Evolutionary conservation across 2,113 vertebrate genomes (phyloP).

Genomic region (Vireo altiloquus): DNA sequence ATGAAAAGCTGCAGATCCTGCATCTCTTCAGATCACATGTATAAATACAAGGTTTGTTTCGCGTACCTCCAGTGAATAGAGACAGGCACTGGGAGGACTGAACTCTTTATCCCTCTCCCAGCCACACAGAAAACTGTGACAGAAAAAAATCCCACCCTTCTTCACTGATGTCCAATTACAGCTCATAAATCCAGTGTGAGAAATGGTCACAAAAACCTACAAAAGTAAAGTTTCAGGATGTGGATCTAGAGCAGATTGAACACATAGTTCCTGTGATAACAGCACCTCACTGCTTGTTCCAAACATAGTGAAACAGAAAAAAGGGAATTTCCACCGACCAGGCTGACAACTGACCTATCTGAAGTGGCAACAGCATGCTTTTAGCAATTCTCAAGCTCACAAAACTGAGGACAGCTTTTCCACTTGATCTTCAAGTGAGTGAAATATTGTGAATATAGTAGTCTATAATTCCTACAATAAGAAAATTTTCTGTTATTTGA

Average conservation of each 20-base stretch:
- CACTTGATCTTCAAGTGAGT: background rate
- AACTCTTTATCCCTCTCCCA: background rate
- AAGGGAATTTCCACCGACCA: background rate
- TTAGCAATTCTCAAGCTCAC: background rate
- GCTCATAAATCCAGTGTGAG: background rate
- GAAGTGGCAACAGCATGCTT: background rate
- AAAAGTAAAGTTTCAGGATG: background rate
- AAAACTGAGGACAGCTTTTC: background rate
- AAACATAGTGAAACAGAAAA: background rate
- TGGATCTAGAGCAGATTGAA: background rate
- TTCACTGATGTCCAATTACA: background rate
- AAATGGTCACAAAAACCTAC: background rate
- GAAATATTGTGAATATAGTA: background rate
- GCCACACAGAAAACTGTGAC: rapidly evolving
- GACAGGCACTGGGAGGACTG: background rate
- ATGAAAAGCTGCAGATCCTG: background rate
- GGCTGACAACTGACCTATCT: background rate
- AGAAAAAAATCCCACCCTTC: background rate
- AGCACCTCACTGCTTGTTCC: too few species aligned
- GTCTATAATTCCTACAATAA: background rate
- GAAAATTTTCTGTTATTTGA: background rate
- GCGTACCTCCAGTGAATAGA: background rate
- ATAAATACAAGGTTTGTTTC: background rate
- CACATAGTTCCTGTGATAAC: rapidly evolving
- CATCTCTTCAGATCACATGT: background rate